phyloP scores from a whole-genome alignment of 2,888 invertebrate genomes.

The Seladonia tumulorum region DNA sequence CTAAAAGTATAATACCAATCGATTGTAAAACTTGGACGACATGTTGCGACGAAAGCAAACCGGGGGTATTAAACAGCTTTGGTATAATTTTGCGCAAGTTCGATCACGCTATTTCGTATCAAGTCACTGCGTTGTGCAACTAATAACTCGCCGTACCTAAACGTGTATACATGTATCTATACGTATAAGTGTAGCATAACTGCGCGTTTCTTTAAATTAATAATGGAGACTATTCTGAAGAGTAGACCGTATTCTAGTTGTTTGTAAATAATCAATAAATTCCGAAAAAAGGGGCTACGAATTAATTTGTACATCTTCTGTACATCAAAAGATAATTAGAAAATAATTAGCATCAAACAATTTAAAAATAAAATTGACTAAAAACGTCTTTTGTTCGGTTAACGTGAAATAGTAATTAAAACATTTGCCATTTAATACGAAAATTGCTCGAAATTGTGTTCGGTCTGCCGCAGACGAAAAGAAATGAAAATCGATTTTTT shows the following conservation, averaged over 20 bases:
- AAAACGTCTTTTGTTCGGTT: background rate
- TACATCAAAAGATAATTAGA: background rate
- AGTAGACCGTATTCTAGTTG: background rate
- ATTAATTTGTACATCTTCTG: too few species aligned
- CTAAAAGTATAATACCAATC: constrained; percentile 34
- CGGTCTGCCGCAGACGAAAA: background rate
- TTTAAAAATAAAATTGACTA: too few species aligned
- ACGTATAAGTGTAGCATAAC: background rate
- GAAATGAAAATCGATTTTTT: background rate
- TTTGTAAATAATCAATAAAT: background rate
- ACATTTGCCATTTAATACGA: too few species aligned
- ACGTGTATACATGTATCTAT: background rate
- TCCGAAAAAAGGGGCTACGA: background rate
- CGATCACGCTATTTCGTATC: background rate
- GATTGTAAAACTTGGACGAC: constrained; percentile 24
- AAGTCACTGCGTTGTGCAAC: background rate
- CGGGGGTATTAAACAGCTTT: constrained; percentile 6
- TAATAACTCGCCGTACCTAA: background rate
- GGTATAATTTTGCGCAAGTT: background rate
- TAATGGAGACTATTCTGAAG: too few species aligned
- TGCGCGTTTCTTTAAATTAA: background rate
- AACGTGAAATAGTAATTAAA: too few species aligned
- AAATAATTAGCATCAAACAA: background rate
- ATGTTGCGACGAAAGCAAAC: background rate
- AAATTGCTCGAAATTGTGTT: too few species aligned